A percentile compares a stretch with the other conserved stretches of the same genome.
These are phyloP conservation scores for Sminthurinus signatus DNA, from an alignment of 1,140 invertebrate species.

Conservation along the genomic window DNA sequence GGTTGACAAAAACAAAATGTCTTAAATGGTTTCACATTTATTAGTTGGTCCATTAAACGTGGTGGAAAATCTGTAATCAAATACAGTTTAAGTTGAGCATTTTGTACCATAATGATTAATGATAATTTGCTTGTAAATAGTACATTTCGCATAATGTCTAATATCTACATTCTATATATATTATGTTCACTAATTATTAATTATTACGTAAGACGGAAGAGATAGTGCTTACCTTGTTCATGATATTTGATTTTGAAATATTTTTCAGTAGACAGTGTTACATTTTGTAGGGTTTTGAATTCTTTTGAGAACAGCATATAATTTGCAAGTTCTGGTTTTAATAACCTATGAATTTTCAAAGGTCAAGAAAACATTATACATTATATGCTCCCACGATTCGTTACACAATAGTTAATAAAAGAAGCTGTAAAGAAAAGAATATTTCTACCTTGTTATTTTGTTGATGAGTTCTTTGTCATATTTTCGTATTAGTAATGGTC, in stretches of 20 bases:
- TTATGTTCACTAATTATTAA: no score
- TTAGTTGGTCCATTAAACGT: neutral
- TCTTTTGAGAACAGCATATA: constrained; percentile 8
- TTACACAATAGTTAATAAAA: no score
- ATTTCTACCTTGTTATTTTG: neutral
- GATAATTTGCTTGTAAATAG: no score
- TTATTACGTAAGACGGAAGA: no score
- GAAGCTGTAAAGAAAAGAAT: neutral
- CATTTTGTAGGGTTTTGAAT: neutral
- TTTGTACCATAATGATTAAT: no score
- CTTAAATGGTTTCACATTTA: neutral
- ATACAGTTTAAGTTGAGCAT: neutral
- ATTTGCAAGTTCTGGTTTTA: neutral
- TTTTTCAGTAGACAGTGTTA: neutral
- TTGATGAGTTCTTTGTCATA: neutral
- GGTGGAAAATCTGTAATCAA: neutral
- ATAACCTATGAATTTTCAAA: no score
- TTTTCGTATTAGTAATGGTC: neutral
- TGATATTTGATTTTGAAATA: constrained; percentile 3
- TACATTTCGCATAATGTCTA: no score
- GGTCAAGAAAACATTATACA: no score
- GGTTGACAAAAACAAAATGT: neutral
- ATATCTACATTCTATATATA: no score
- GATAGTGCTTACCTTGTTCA: neutral
- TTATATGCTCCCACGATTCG: no score